These are phyloP conservation scores for Microcebus murinus DNA, from an alignment of 2,113 vertebrate species.

Conservation along the genomic window DNA sequence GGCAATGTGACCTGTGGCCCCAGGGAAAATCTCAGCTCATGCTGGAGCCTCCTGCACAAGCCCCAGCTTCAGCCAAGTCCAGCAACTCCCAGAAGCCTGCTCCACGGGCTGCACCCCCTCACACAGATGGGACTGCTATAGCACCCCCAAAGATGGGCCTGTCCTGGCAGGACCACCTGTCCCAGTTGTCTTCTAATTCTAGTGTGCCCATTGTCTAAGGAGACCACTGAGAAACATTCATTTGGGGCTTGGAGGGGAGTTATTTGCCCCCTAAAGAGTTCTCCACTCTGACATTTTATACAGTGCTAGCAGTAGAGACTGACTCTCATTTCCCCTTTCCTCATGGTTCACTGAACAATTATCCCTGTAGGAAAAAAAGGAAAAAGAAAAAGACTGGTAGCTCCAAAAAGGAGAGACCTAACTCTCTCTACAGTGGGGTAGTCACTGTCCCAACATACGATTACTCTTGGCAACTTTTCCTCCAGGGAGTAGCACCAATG, in stretches of 20 bases:
- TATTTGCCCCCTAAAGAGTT: background rate
- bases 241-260: background rate
- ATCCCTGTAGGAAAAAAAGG: background rate
- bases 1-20: background rate
- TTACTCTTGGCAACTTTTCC: background rate
- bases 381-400: background rate
- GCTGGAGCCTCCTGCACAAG: background rate
- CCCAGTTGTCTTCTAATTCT: background rate
- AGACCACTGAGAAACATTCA: background rate
- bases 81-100: background rate
- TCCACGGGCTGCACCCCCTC: rapidly evolving
- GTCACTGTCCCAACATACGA: background rate
- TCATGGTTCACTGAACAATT: background rate
- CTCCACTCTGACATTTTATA: background rate
- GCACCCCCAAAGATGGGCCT: no score
- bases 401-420: background rate
- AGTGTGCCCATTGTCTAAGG: background rate
- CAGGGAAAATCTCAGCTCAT: background rate
- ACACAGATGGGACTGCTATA: rapidly evolving
- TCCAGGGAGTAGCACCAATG: background rate
- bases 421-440: background rate
- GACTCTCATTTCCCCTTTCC: background rate
- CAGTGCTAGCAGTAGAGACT: background rate
- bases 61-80: no score
- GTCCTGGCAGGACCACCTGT: background rate